Conservation (phyloP, 2,113 vertebrate genomes). For the Campylorhamphus procurvoides region DNA sequence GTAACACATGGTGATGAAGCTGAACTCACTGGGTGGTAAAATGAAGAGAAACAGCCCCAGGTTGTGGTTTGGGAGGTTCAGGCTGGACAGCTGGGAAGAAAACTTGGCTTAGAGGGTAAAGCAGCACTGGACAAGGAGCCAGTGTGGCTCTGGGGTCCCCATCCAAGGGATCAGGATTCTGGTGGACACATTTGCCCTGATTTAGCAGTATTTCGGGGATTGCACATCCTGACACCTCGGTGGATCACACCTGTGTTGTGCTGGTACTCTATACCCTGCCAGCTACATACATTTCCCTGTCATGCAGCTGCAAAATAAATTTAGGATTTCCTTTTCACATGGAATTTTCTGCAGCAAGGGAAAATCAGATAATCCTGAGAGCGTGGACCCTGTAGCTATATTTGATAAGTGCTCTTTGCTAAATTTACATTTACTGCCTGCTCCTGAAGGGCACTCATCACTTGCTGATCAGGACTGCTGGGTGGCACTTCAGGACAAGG, state of each 20-base stretch:
- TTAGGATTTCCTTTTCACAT: background rate
- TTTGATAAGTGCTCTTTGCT: conserved; percentile 29
- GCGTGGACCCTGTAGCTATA: background rate
- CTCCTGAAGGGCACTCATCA: background rate
- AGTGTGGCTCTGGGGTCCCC: rapidly evolving
- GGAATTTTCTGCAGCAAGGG: background rate
- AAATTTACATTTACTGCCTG: background rate
- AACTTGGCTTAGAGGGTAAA: background rate
- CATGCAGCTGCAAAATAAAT: background rate
- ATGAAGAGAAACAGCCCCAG: background rate
- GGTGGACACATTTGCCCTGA: background rate
- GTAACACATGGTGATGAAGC: background rate
- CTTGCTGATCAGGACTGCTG: background rate
- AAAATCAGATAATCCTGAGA: background rate
- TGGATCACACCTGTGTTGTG: background rate
- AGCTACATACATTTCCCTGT: rapidly evolving
- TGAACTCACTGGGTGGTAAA: rapidly evolving
- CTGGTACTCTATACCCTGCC: background rate
- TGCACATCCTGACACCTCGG: background rate
- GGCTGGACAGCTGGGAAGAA: background rate
- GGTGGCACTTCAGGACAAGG: background rate
- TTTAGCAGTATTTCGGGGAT: background rate
- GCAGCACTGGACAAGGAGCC: background rate
- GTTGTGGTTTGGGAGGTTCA: background rate
- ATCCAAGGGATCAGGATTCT: background rate